These are phyloP conservation scores for Falco cherrug DNA, from an alignment of 2,797 vertebrate species.

Conservation along the genomic window DNA sequence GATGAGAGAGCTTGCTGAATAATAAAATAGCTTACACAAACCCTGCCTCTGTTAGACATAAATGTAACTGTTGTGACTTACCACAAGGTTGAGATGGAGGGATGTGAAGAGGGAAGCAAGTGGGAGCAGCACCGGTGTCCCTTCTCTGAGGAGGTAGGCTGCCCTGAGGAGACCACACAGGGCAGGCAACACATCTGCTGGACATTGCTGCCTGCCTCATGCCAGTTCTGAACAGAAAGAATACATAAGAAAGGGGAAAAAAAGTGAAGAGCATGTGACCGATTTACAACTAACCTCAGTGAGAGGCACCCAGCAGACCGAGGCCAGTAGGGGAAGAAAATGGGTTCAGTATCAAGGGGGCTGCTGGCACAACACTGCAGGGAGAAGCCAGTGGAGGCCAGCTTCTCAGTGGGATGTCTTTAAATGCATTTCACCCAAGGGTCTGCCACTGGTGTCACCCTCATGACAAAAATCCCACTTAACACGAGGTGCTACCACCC, in stretches of 20 bases:
- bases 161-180: neutral
- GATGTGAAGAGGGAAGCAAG: neutral
- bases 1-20: neutral
- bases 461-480: neutral
- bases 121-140: neutral
- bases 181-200: neutral
- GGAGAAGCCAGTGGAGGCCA: neutral
- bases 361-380: neutral
- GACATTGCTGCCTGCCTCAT: neutral
- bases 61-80: neutral
- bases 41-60: neutral
- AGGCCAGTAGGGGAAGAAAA: neutral
- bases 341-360: neutral
- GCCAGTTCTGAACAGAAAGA: neutral
- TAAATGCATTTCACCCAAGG: neutral
- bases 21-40: constrained; percentile 9
- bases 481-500: neutral
- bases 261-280: neutral
- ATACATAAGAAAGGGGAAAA: neutral
- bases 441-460: neutral
- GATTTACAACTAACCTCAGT: neutral
- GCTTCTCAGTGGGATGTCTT: neutral
- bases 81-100: neutral
- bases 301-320: neutral
- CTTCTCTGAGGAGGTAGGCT: neutral